Evolutionary conservation across 2,888 invertebrate species (phyloP), one percentile per base, ranked within the genome.

Genomic region (Eupithecia insigniata): DNA sequence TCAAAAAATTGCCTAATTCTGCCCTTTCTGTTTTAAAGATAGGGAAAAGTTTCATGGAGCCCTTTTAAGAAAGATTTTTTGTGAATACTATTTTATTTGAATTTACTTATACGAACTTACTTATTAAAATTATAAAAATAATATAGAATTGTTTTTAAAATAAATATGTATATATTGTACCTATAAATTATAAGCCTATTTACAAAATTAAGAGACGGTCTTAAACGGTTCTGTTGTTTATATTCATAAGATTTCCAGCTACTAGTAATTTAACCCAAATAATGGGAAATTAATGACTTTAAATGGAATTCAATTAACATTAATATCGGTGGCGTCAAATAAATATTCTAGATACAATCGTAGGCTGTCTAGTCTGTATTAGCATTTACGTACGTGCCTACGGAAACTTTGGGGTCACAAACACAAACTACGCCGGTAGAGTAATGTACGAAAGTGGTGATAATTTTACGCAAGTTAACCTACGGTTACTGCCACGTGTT

Each of bases 301-400:
- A 75, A 79, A 77, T 77, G 70, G 67, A 71, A 46, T 71, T 73
- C 72, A 77, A 78, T 78, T 77, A 78, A 72, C 77, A 77, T 76
- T 77, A 75, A 67, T 76, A 77, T 73, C 67, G 66, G 69, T 72
- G 69, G 70, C 72, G 77, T 79, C 77, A 71, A 79, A 79, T 79
- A 79, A 77, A 79, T 78, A 76, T 69, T 70, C 67, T 18, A 71
- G 78, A 77, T 76, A 79, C 73, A 77, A 77, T 75, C 78, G 67
- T 75, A 69, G 36, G 58, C 43, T 62, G 61, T 55, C 58, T 22
- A 32, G 55, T 58, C 16, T 39, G 58, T 39, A 69, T 74, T 77
- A 73, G 73, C 64, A 73, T 72, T 77, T 67, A 66, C 26, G 46
- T 69, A 65, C 39, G 32, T 36, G 32, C 30, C 61, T 34, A n/a